Evolutionary conservation across 2,888 invertebrate genomes (phyloP).

Genomic region (Caenorhabditis sp.): DNA sequence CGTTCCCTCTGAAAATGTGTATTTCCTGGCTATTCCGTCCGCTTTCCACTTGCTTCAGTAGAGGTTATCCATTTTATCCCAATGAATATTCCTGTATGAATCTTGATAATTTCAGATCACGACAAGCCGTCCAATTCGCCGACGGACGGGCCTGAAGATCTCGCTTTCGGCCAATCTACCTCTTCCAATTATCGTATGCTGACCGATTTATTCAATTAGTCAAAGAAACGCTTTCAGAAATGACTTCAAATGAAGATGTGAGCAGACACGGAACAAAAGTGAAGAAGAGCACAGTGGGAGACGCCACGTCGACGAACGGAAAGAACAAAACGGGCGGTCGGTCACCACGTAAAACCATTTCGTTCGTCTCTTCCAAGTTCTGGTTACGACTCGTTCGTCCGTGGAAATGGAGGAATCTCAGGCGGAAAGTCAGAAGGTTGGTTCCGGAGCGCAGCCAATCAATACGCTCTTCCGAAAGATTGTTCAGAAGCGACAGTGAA

Average conservation of each 20-base stretch:
- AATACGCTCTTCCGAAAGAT: background rate
- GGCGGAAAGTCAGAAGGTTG: conserved; percentile 63
- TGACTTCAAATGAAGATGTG: conserved; percentile 52
- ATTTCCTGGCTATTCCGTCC: conserved; percentile 24
- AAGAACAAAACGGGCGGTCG: conserved; percentile 15
- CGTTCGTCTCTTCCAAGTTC: conserved; percentile 68
- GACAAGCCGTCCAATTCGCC: conserved; percentile 4
- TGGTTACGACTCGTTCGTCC: conserved; percentile 77
- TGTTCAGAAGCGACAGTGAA: conserved; percentile 61
- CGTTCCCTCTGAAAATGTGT: conserved; percentile 8
- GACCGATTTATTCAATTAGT: background rate
- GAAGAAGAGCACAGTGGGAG: conserved; percentile 49
- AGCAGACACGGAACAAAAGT: conserved; percentile 27
- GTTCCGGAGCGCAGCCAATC: background rate
- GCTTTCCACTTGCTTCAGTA: conserved; percentile 20
- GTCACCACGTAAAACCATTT: conserved; percentile 27
- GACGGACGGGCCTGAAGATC: conserved; percentile 3
- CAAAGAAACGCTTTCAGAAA: conserved; percentile 21
- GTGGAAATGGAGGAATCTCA: conserved; percentile 74
- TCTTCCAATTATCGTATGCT: conserved; percentile 14
- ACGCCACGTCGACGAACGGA: conserved; percentile 34
- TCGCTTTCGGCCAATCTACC: conserved; percentile 6
- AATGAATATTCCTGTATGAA: background rate
- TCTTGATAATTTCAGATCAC: conserved; percentile 21
- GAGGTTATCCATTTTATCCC: conserved; percentile 6